Evolutionary conservation across 2,888 invertebrate genomes (phyloP).

Genomic region (Dorcus hopei): DNA sequence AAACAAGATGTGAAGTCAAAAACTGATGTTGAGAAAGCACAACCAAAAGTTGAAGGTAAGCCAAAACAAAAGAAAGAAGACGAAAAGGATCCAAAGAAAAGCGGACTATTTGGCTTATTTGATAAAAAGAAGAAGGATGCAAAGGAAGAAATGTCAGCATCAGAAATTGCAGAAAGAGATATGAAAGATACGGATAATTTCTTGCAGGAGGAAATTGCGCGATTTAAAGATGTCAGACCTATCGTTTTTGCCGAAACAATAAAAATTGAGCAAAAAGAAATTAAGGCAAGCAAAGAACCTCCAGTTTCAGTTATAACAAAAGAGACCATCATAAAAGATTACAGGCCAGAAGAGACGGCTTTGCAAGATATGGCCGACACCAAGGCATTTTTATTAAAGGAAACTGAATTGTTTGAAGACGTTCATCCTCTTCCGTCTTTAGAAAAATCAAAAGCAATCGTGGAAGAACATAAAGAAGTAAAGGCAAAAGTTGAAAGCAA

Average conservation of each 20-base stretch:
- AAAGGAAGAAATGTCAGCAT: slow-evolving; percentile 4
- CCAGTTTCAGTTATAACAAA: background rate
- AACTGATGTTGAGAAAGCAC: background rate
- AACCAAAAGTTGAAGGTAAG: background rate
- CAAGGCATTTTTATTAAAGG: slow-evolving; percentile 32
- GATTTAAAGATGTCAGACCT: slow-evolving; percentile 22
- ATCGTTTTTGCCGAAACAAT: background rate
- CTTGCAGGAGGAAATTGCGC: slow-evolving; percentile 21
- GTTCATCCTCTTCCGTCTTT: slow-evolving; percentile 10
- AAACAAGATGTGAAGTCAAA: background rate
- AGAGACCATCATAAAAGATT: background rate
- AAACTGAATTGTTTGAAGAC: slow-evolving; percentile 38
- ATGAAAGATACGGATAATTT: slow-evolving; percentile 18
- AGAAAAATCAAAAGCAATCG: background rate
- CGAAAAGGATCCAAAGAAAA: slow-evolving; percentile 20
- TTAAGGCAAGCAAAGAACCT: too few species aligned
- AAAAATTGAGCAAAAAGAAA: background rate
- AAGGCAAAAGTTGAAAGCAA: background rate
- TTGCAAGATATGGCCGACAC: slow-evolving; percentile 35
- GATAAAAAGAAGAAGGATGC: slow-evolving; percentile 19
- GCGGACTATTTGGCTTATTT: slow-evolving; percentile 28
- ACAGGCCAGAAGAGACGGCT: slow-evolving; percentile 20
- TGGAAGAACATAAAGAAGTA: slow-evolving; percentile 3
- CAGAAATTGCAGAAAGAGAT: slow-evolving; percentile 2
- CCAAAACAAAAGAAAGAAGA: slow-evolving; percentile 4